Base-by-base conservation (phyloP, 2,113 vertebrate species). In the Boulengerochromis microlepis region DNA sequence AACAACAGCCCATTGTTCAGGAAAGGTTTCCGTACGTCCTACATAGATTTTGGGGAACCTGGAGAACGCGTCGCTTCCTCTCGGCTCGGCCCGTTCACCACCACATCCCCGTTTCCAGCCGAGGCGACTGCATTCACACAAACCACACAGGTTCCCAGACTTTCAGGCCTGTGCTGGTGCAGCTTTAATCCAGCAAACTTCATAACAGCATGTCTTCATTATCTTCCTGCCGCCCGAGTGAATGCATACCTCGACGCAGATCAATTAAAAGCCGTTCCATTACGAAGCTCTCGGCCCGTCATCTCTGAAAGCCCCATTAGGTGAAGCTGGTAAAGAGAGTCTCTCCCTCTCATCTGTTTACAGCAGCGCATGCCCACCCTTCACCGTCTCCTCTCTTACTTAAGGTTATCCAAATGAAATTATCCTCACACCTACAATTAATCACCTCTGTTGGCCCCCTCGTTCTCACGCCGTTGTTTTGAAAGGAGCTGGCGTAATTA, bases 261-360 rank as follows among this genome's bases (percentile, higher is more conserved):
- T 90, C 76, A 85, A 90, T 91, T 89, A 86, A 85, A 78, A 91
- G 80, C 40, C 3, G 16, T 35, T 92, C 59, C 56, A 26, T 81
- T 9, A 7, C 16, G 4, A 61, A 4, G 74, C 35, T 10, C 87
- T 80, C 12, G 1, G 71, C 18, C 15, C 1, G 24, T 42, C 71
- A 52, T 54, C 85, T 87, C 52, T 90, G 24, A 86, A 86, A 92
- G 83, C 42, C 13, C 76, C 74, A 78, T 89, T 7, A 85, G 31
- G 12, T n/a, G 2, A 19, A n/a, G 81, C 86, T 88, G 82, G 54
- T 87, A 81, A 85, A 86, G 78, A 54, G 40, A n/a, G 11, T 33
- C 15, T 53, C 57, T 50, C 53, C 11, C 61, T 29, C 61, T 26
- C 1, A 40, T 76, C 82, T 40, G 47, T 56, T 81, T 33, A 80